Percentiles rank a stretch among this genome's conserved stretches.
Conservation (phyloP, 2,113 vertebrate species). For the Ondatra zibethicus region DNA sequence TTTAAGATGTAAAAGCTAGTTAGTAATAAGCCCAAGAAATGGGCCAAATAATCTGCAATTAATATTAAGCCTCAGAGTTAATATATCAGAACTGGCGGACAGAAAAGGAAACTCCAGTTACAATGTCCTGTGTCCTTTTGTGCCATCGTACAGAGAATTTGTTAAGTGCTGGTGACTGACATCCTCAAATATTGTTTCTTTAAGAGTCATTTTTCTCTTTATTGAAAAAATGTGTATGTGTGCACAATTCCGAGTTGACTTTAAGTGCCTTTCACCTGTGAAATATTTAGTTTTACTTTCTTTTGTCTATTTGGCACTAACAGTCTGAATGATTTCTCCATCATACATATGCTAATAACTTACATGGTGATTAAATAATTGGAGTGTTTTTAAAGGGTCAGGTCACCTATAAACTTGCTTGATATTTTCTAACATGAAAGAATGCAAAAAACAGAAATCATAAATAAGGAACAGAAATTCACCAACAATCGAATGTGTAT, state of each 20-base stretch:
- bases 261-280: neutral
- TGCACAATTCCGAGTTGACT: neutral
- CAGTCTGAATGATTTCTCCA: neutral
- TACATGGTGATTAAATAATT: neutral
- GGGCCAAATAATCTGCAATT: too few relatives aligned
- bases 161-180: neutral
- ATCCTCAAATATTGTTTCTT: neutral
- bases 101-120: too few relatives aligned
- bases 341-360: neutral
- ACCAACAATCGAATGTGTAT: neutral
- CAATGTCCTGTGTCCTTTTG: neutral
- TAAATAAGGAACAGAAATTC: neutral
- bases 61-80: too few relatives aligned
- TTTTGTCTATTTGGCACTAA: neutral
- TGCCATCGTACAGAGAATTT: neutral
- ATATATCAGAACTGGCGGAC: too few relatives aligned
- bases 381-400: too few relatives aligned
- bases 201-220: neutral
- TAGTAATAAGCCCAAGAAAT: too few relatives aligned
- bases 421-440: neutral
- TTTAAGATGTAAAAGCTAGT: too few relatives aligned
- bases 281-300: neutral
- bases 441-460: neutral
- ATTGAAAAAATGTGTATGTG: neutral
- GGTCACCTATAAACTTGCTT: neutral